These are phyloP conservation scores for Cyclargus thomasi DNA, from an alignment of 1,140 invertebrate species.

Conservation along the genomic window DNA sequence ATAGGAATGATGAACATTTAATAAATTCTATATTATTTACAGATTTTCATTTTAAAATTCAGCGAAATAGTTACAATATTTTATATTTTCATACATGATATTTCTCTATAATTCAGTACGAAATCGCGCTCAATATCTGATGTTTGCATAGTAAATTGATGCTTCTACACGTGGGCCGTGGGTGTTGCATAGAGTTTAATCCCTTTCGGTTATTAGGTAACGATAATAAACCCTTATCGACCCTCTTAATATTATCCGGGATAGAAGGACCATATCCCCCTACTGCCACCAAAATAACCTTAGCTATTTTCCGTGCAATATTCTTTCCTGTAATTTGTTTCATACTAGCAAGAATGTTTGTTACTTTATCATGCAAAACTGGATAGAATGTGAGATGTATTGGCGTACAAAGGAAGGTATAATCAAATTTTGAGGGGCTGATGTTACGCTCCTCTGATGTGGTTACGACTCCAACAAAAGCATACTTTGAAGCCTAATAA, in stretches of 20 bases:
- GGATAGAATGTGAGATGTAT: not conserved
- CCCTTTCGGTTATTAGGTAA: not conserved
- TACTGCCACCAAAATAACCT: not conserved
- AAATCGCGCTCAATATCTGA: not conserved
- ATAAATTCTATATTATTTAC: too few relatives aligned
- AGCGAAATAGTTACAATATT: not conserved
- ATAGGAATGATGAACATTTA: too few relatives aligned
- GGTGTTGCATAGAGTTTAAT: not conserved
- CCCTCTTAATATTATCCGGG: not conserved
- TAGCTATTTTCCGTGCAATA: not conserved
- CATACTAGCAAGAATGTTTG: not conserved
- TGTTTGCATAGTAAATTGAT: slow-evolving; percentile 1
- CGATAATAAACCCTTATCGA: not conserved
- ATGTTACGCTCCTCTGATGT: not conserved
- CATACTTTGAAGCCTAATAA: not conserved
- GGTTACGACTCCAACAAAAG: not conserved
- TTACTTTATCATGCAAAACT: slow-evolving; percentile 3
- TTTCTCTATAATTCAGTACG: not conserved
- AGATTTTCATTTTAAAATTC: too few relatives aligned
- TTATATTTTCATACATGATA: not conserved
- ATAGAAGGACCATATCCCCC: not conserved
- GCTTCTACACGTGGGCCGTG: not conserved
- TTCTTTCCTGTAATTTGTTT: not conserved
- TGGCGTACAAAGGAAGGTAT: not conserved
- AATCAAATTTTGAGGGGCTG: not conserved